Percentiles rank a stretch among this genome's conserved stretches.
Evolutionary conservation across 2,797 vertebrate species (phyloP).

Genomic region (Urosaurus nigricauda): DNA sequence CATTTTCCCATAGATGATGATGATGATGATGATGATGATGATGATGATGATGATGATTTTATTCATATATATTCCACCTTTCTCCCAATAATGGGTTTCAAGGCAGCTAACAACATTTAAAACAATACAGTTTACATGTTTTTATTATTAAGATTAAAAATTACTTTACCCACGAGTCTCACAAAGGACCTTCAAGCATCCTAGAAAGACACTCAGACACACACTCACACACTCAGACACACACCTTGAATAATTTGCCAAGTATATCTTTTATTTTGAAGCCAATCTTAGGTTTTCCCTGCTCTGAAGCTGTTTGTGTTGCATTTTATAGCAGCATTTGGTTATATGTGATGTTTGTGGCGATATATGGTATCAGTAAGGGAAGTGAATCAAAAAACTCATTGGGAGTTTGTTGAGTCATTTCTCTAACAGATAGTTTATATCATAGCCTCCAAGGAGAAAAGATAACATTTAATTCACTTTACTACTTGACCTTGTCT

Average conservation of each 20-base stretch:
- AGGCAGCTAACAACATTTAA: no score
- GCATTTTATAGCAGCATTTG: conserved; percentile 59
- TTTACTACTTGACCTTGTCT: conserved; percentile 39
- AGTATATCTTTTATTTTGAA: conserved; percentile 51
- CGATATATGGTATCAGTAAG: conserved; percentile 42
- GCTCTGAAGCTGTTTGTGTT: conserved; percentile 50
- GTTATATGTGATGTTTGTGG: conserved; percentile 59
- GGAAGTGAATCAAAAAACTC: conserved; percentile 48
- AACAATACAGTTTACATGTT: no score
- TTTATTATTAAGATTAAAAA: conserved; percentile 24
- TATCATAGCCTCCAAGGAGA: conserved; percentile 49
- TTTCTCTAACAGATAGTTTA: conserved; percentile 35
- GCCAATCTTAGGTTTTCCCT: conserved; percentile 48
- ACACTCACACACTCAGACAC: background rate
- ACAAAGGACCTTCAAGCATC: conserved; percentile 35
- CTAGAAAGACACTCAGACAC: conserved; percentile 21
- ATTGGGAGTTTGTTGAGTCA: conserved; percentile 42
- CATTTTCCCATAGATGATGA: conserved; percentile 2
- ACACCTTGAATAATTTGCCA: conserved; percentile 17
- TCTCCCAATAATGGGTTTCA: no score
- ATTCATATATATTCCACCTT: no score
- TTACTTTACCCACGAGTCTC: background rate
- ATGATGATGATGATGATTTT: no score
- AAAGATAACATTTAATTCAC: conserved; percentile 53
- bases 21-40: no score